Evolutionary conservation across 2,113 vertebrate species (phyloP).

Genomic region (Lethenteron reissneri): DNA sequence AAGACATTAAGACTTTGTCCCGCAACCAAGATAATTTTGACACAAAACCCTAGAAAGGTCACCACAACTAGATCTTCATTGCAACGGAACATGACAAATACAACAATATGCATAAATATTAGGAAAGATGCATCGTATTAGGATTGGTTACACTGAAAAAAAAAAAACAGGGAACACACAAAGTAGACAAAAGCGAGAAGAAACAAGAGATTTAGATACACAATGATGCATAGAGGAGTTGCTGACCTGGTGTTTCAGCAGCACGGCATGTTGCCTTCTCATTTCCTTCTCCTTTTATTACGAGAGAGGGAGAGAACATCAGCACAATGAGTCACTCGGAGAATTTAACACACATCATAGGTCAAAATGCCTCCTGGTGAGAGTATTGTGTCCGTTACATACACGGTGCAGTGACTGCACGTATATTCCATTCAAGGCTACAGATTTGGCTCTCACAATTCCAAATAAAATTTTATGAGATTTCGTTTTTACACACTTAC

Average conservation of each 20-base stretch:
- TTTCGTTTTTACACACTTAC: no score
- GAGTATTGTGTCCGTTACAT: neutral
- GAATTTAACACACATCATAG: constrained; percentile 1
- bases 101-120: no score
- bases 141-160: no score
- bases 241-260: constrained; percentile 79
- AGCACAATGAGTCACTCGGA: constrained; percentile 9
- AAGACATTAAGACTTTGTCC: no score
- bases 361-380: neutral
- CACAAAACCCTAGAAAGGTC: no score
- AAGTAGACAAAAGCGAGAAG: no score
- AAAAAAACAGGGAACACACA: no score
- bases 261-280: constrained; percentile 57
- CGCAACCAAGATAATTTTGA: no score
- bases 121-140: no score
- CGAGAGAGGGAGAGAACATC: constrained; percentile 16
- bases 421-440: neutral
- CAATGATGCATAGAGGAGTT: neutral
- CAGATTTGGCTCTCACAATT: neutral
- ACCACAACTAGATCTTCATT: no score
- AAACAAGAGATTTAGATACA: no score
- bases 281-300: constrained; percentile 66
- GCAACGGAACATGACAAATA: no score
- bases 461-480: neutral
- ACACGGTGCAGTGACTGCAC: neutral